A percentile compares a stretch with the other conserved stretches of the same genome.
Evolutionary conservation across 2,797 vertebrate genomes (phyloP).

Genomic region (Fringilla coelebs): DNA sequence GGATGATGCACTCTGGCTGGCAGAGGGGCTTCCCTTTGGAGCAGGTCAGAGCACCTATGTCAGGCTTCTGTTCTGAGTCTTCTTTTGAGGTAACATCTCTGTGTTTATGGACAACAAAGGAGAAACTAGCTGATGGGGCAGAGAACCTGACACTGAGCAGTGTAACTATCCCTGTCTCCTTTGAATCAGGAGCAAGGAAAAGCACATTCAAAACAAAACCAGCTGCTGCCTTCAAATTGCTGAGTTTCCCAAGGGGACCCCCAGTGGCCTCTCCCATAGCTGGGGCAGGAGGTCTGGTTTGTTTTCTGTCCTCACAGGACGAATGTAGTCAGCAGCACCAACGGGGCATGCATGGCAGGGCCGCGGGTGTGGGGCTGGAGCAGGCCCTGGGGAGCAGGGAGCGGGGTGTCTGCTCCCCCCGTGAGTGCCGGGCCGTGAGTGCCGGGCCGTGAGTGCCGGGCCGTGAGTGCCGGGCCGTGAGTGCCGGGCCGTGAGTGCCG

Average conservation of each 20-base stretch:
- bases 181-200: not conserved
- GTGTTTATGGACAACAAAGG: not conserved
- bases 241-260: not conserved
- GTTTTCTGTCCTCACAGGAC: not conserved
- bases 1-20: not conserved
- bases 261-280: not conserved
- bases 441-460: not conserved
- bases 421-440: not conserved
- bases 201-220: not conserved
- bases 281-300: not conserved
- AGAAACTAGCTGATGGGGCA: not conserved
- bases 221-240: not conserved
- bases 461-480: not conserved
- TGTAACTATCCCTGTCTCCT: not conserved
- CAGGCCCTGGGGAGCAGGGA: not conserved
- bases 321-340: not conserved
- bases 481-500: not conserved
- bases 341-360: rapidly evolving
- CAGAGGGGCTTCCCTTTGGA: not conserved
- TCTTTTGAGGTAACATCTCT: not conserved
- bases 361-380: not conserved
- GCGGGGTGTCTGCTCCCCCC: too few species aligned
- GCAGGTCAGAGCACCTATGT: not conserved
- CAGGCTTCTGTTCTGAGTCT: not conserved
- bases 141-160: not conserved